phyloP scores from a whole-genome alignment of 1,140 invertebrate genomes.

The Propsilocerus akamusi region DNA sequence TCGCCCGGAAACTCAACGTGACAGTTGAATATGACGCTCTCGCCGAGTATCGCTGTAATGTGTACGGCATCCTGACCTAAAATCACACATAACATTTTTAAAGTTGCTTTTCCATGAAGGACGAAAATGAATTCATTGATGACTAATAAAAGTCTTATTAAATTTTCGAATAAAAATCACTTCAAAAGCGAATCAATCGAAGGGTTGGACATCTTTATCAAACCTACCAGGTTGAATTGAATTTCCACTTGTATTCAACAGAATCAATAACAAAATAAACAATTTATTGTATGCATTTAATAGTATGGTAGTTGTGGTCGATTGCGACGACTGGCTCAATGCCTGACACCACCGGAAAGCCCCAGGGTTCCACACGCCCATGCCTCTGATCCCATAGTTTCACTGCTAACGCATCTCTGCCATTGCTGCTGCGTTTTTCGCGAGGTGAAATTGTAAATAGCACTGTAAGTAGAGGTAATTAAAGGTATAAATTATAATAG shows the following conservation, averaged over 20 bases:
- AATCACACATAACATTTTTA: too few species aligned
- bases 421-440: neutral
- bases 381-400: conserved; percentile 1
- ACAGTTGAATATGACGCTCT: conserved; percentile 91
- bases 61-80: conserved; percentile 75
- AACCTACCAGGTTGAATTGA: conserved; percentile 3
- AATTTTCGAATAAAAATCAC: neutral
- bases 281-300: conserved; percentile 3
- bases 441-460: neutral
- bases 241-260: neutral
- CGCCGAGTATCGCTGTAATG: conserved; percentile 86
- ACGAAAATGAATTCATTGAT: neutral
- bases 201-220: too few species aligned
- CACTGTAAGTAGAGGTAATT: too few species aligned
- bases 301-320: neutral
- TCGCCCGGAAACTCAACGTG: conserved; percentile 88
- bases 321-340: neutral
- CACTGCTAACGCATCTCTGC: neutral
- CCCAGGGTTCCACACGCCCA: neutral
- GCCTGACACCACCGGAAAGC: neutral
- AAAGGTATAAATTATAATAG: too few species aligned
- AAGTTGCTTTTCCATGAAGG: too few species aligned
- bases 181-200: too few species aligned
- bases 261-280: neutral
- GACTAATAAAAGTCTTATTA: neutral